Evolutionary conservation across 2,797 vertebrate species (phyloP), one percentile per base, ranked within the genome.

Genomic region (Anabacerthia variegaticeps): DNA sequence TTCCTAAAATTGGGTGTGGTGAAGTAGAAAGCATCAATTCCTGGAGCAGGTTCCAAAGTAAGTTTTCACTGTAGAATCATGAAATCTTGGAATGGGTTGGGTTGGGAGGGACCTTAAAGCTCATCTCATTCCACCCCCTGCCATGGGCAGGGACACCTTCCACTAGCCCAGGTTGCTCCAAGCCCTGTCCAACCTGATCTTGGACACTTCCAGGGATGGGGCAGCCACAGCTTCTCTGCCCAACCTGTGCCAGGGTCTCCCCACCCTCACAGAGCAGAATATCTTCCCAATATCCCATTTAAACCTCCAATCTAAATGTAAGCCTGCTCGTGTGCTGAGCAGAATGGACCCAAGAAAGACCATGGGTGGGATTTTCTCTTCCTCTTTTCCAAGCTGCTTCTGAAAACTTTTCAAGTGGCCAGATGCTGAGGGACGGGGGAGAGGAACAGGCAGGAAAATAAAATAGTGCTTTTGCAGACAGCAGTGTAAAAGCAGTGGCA

Each of bases 251-350:
- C 76, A 80, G 68, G 52, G 20, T 46, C 67, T 74, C 0, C 9
- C 39, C 39, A 34, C n/a, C n/a, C 52, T 80, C 44, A 0, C 19
- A 72, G 19, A 0, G 0, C 39, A 12, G 2, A n/a, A 26, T 51
- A 59, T 0, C 21, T 34, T 3, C 20, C 28, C 17, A 46, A 5
- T 34, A 23, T 67, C 39, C 48, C 0, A 23, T 48, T 34, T 27
- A 23, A 19, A 7, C 6, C 20, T 26, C 1, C 24, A 7, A 3
- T 81, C 48, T 61, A 32, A 41, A 41, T 32, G 20, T 62, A 15
- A 62, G 43, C 39, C 67, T 34, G n/a, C 36, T 66, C 3, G 0
- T 26, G 27, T 32, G 41, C 69, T 52, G 39, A 37, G 30, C 30
- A 65, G 22, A 36, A 39, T 24, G 63, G 41, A 19, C 20, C 1